These are phyloP conservation scores for Protaetia brevitarsis DNA, from an alignment of 1,140 invertebrate species.

Conservation along the genomic window DNA sequence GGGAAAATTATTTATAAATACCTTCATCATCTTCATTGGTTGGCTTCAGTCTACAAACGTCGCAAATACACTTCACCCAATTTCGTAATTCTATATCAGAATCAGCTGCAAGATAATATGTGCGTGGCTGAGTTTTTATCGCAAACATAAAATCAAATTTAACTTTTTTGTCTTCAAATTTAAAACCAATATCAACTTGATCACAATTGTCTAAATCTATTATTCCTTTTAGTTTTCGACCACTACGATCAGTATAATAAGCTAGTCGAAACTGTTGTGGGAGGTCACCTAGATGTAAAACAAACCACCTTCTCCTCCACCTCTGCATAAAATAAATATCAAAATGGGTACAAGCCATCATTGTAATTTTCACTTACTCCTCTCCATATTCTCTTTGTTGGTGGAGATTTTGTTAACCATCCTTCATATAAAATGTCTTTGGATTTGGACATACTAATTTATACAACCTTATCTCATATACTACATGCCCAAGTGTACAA, in stretches of 20 bases:
- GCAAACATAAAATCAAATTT: constrained; percentile 86
- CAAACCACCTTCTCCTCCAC: constrained; percentile 93
- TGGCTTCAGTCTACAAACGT: constrained; percentile 83
- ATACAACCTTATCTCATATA: not conserved
- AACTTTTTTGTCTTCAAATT: constrained; percentile 75
- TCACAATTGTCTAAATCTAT: constrained; percentile 95
- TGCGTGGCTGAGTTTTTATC: constrained; percentile 81
- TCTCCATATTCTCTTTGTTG: constrained; percentile 80
- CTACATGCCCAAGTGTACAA: not conserved
- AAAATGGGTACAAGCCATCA: not conserved
- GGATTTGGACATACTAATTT: constrained; percentile 25
- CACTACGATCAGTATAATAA: constrained; percentile 86
- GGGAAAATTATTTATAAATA: constrained; percentile 25
- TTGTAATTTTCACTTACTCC: constrained; percentile 65
- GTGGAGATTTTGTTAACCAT: constrained; percentile 90
- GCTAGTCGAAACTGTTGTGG: constrained; percentile 91
- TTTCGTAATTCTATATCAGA: constrained; percentile 88
- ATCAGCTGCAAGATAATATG: constrained; percentile 89
- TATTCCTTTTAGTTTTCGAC: constrained; percentile 81
- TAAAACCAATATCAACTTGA: constrained; percentile 87
- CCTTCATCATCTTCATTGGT: constrained; percentile 67
- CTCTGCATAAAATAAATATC: constrained; percentile 59
- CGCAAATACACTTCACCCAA: constrained; percentile 92
- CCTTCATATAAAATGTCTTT: constrained; percentile 64
- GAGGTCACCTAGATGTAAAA: constrained; percentile 81